Percentiles rank a stretch among this genome's conserved stretches.
phyloP scores from a whole-genome alignment of 2,888 invertebrate species.

The Acheta domesticus region DNA sequence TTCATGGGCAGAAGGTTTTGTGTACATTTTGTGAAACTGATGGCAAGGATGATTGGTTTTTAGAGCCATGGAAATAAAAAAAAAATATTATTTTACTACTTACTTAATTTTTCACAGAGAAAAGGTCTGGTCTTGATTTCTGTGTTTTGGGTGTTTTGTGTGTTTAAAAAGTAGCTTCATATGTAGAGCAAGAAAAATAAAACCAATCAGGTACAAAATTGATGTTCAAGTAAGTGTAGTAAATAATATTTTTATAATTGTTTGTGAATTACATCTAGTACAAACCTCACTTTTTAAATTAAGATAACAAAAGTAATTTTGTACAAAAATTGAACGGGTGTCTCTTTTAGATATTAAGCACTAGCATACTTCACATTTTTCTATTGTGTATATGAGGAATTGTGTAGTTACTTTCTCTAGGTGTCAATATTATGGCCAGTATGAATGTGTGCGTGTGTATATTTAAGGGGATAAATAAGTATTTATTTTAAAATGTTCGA shows the following conservation, averaged over 20 bases:
- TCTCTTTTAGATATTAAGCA: neutral
- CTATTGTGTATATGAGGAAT: neutral
- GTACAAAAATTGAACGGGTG: conserved; percentile 9
- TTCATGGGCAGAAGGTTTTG: too few species aligned
- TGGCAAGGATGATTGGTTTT: neutral
- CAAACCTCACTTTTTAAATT: conserved; percentile 1
- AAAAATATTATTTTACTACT: neutral
- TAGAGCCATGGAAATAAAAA: neutral
- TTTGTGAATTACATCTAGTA: conserved; percentile 2
- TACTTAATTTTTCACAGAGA: neutral
- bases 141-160: too few species aligned
- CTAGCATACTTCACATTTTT: neutral
- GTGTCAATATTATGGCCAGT: conserved; percentile 10
- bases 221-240: neutral
- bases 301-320: neutral
- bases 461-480: neutral
- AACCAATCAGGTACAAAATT: neutral
- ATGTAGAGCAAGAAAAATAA: too few species aligned
- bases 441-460: neutral
- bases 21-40: neutral
- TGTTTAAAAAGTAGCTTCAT: too few species aligned
- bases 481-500: neutral
- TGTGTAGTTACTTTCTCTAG: neutral
- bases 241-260: conserved; percentile 18
- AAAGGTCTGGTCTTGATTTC: too few species aligned